A percentile compares a stretch with the other conserved stretches of the same genome.
These are phyloP conservation scores for Stigmatopora argus DNA, from an alignment of 2,113 vertebrate species.

Conservation along the genomic window DNA sequence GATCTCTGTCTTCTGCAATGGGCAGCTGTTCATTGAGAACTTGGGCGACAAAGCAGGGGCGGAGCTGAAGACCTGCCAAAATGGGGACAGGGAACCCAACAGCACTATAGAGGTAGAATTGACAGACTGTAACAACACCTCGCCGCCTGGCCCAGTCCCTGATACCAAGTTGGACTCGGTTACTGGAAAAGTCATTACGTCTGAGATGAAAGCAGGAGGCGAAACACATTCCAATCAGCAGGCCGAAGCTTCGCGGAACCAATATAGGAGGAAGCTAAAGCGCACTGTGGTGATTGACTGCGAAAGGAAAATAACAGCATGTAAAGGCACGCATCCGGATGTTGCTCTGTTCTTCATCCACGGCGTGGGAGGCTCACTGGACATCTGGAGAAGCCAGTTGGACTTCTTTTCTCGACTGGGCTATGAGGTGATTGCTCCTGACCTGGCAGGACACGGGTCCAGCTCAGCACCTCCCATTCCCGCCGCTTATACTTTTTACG, in stretches of 20 bases:
- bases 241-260: slow-evolving; percentile 24
- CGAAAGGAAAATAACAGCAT: slow-evolving; percentile 81
- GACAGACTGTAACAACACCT: slow-evolving; percentile 39
- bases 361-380: slow-evolving; percentile 87
- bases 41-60: slow-evolving; percentile 70
- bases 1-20: slow-evolving; percentile 86
- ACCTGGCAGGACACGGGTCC: slow-evolving; percentile 85
- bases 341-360: slow-evolving; percentile 94
- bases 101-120: slow-evolving; percentile 72
- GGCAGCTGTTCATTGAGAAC: slow-evolving; percentile 90
- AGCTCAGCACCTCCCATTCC: slow-evolving; percentile 85
- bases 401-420: slow-evolving; percentile 86
- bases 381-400: slow-evolving; percentile 93
- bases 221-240: slow-evolving; percentile 17
- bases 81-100: slow-evolving; percentile 64
- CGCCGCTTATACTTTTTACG: slow-evolving; percentile 92
- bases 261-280: slow-evolving; percentile 75
- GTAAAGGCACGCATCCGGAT: slow-evolving; percentile 82
- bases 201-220: slow-evolving; percentile 18
- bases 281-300: slow-evolving; percentile 84
- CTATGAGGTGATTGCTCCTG: slow-evolving; percentile 89
- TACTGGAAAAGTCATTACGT: slow-evolving; percentile 30
- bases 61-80: slow-evolving; percentile 73
- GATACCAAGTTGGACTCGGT: background rate
- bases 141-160: background rate